Evolutionary conservation across 2,888 invertebrate species (phyloP), one percentile per base, ranked within the genome.

Genomic region (Leptopilina syphax): DNA sequence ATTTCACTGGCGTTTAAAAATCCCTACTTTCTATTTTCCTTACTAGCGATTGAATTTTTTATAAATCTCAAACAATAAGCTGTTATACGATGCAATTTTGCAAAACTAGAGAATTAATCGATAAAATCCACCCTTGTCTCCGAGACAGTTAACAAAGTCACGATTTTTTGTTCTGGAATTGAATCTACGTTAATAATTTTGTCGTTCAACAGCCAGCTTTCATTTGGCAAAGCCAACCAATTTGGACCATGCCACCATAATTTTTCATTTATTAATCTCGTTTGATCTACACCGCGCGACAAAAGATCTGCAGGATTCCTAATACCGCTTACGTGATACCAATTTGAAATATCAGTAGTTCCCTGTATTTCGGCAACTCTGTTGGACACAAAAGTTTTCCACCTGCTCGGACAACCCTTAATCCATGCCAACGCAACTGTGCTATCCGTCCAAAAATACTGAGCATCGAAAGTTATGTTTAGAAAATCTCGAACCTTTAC

Each of bases 361-460:
- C 12, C 18, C 10, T 66, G 12, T 18, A 66, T 66, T n/a, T 66
- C 66, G 0, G n/a, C 6, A 4, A 67, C 67, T 13, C 67, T 67
- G 8, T 67, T 67, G 0, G 67, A 34, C 10, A 67, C 67, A n/a
- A 67, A 67, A 0, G 67, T 67, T 67, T 67, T 67, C 67, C 41
- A 67, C n/a, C 67, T 24, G n/a, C 44, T 67, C 6, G 41, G 44
- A 13, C 44, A 34, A 13, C 67, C 67, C 44, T 67, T 67, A 5
- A 67, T 67, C 67, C 67, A 67, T 3, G 67, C 27, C 9, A 67
- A 67, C 12, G 67, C 18, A 5, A 67, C 44, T 8, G 67, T 67
- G 67, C 67, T 67, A 44, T 67, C 67, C 6, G 27, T 27, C 67
- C 67, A 67, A 34, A 13, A 67, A 5, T 13, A 67, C 8, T 67